Conservation (phyloP, 2,113 vertebrate genomes). For the Psettodes erumei region DNA sequence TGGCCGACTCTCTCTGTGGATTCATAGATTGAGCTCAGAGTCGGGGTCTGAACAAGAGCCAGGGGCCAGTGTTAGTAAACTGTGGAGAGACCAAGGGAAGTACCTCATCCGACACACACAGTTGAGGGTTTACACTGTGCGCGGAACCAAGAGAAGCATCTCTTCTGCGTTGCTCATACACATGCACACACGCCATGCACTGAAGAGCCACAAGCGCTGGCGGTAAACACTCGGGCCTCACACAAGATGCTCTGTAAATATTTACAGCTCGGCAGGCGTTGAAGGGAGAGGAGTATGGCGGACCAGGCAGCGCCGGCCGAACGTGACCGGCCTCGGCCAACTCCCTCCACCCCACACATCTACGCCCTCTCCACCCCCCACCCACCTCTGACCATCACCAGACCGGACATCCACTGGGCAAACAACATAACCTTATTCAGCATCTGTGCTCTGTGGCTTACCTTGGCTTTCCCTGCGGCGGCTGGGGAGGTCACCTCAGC, state of each 20-base stretch:
- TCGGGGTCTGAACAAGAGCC: constrained; percentile 43
- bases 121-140: constrained; percentile 32
- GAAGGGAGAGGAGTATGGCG: constrained; percentile 47
- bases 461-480: constrained; percentile 28
- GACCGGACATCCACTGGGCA: constrained; percentile 26
- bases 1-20: constrained; percentile 19
- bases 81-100: constrained; percentile 67
- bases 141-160: constrained; percentile 37
- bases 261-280: constrained; percentile 68
- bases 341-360: background rate
- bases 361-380: background rate
- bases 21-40: constrained; percentile 32
- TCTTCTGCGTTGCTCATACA: constrained; percentile 35
- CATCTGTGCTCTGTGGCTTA: constrained; percentile 21
- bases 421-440: constrained; percentile 60
- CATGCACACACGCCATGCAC: constrained; percentile 15
- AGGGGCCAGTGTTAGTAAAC: constrained; percentile 68
- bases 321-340: constrained; percentile 32
- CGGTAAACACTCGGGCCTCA: constrained; percentile 78
- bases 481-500: constrained; percentile 31
- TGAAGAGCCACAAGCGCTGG: constrained; percentile 53
- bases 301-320: constrained; percentile 28
- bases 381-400: background rate
- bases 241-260: constrained; percentile 80
- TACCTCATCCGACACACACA: constrained; percentile 56